Base-by-base conservation (phyloP, 2,113 vertebrate genomes). In the Sapayoa aenigma region DNA sequence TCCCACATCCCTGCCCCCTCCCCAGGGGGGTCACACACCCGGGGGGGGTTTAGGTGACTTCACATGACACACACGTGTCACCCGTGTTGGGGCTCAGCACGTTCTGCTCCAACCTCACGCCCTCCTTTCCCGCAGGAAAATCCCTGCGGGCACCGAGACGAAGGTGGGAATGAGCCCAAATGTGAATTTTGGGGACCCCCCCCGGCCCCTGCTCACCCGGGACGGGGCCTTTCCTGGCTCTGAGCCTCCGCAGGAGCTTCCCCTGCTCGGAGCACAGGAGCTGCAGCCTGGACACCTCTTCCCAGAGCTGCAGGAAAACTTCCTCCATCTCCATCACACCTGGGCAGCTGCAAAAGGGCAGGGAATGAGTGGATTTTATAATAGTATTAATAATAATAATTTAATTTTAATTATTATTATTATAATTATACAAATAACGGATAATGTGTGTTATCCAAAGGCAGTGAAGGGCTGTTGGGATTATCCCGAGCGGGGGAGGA, bases 241-340 rank as follows among this genome's bases (percentile, higher is more conserved):
- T 95, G 79, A 99, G 97, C 63, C 98, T 94, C 62, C 94, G 97
- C 18, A 99, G 96, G 69, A 99, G 97, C 53, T 98, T 94, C 4
- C 98, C 97, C 92, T 99, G 98, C 94, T 93, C 97, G 33, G 95
- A 42, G 58, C 98, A 99, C 60, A 99, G 90, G 10, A 98, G 94
- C 95, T 91, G 98, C 80, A 99, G 97, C 53, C 63, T 58, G 39
- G 97, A 56, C 49, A 98, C 97, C 96, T 99, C 97, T 94, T 94
- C 90, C 25, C 98, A 97, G 67, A 99, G 98, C 74, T 98, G 97
- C 33, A 49, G 93, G 92, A 98, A 97, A 0, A 98, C 95, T 65
- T 98, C 97, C 93, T 98, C 98, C 98, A 98, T 98, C 78, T 79
- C 44, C 37, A 6, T 6, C 27, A 0, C 1, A 0, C 68, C 95